phyloP scores from a whole-genome alignment of 2,888 invertebrate genomes.

The Chloroclystis v-ata region DNA sequence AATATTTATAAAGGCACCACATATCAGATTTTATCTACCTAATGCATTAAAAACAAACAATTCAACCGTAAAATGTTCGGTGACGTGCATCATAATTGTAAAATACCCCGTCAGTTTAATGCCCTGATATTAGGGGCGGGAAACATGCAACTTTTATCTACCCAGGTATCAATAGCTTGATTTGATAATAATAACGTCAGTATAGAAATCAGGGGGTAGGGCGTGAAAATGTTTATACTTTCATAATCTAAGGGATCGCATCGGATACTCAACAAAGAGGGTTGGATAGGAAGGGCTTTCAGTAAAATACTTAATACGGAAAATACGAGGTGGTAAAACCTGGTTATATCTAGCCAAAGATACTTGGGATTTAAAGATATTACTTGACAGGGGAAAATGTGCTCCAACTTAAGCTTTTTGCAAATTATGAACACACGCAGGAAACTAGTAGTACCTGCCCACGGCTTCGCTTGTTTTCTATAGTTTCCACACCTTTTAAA shows the following conservation, averaged over 20 bases:
- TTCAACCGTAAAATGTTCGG: too few species aligned
- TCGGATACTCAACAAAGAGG: slow-evolving; percentile 62
- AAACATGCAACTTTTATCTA: slow-evolving; percentile 65
- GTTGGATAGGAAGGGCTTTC: slow-evolving; percentile 62
- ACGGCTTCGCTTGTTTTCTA: too few species aligned
- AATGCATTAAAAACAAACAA: not conserved
- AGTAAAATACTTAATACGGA: slow-evolving; percentile 70
- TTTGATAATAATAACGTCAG: slow-evolving; percentile 76
- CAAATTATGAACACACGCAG: too few species aligned
- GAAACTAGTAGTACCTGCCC: too few species aligned
- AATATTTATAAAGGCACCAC: too few species aligned
- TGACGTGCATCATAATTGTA: not conserved
- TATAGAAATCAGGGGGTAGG: slow-evolving; percentile 66
- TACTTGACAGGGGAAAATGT: slow-evolving; percentile 5
- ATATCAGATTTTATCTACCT: too few species aligned
- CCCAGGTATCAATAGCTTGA: slow-evolving; percentile 71
- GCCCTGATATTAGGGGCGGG: slow-evolving; percentile 62
- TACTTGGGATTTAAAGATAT: slow-evolving; percentile 45
- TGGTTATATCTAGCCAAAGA: slow-evolving; percentile 52
- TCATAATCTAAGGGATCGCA: slow-evolving; percentile 75
- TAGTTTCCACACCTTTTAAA: too few species aligned
- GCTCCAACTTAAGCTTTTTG: not conserved
- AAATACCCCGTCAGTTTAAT: slow-evolving; percentile 40
- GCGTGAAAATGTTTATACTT: slow-evolving; percentile 78
- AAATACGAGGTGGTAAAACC: slow-evolving; percentile 66